These are phyloP conservation scores for Ptychoptera albimana DNA, from an alignment of 2,888 invertebrate species.

Conservation along the genomic window DNA sequence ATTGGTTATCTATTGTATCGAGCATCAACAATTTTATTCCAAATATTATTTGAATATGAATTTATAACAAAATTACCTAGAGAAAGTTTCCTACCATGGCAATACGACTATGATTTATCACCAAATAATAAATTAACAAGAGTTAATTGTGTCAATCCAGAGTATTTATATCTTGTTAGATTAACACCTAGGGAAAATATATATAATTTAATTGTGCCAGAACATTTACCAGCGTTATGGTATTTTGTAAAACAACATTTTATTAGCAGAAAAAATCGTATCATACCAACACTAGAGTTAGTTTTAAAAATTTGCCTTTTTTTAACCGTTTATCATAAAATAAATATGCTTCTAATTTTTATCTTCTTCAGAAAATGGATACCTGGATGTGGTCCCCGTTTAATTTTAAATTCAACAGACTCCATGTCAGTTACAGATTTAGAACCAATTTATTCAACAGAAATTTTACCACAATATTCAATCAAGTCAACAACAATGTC, in stretches of 20 bases:
- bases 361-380: constrained; percentile 42
- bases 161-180: constrained; percentile 44
- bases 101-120: constrained; percentile 18
- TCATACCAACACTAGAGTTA: constrained; percentile 63
- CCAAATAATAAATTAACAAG: constrained; percentile 20
- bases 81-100: constrained; percentile 51
- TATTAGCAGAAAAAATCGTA: constrained; percentile 37
- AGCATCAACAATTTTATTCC: constrained; percentile 43
- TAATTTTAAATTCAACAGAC: constrained; percentile 31
- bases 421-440: constrained; percentile 8
- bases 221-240: constrained; percentile 46
- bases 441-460: constrained; percentile 13
- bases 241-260: constrained; percentile 52
- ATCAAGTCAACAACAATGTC: constrained; percentile 19
- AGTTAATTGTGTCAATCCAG: constrained; percentile 31
- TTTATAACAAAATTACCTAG: constrained; percentile 43
- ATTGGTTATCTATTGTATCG: constrained; percentile 37
- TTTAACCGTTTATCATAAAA: not conserved
- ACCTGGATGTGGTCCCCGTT: constrained; percentile 52
- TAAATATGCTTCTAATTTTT: constrained; percentile 5
- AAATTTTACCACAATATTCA: constrained; percentile 18
- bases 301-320: constrained; percentile 19
- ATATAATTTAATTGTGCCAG: constrained; percentile 31
- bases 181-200: constrained; percentile 44
- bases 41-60: constrained; percentile 47